Evolutionary conservation across 2,797 vertebrate species (phyloP).

Genomic region (Anguilla pacifica): DNA sequence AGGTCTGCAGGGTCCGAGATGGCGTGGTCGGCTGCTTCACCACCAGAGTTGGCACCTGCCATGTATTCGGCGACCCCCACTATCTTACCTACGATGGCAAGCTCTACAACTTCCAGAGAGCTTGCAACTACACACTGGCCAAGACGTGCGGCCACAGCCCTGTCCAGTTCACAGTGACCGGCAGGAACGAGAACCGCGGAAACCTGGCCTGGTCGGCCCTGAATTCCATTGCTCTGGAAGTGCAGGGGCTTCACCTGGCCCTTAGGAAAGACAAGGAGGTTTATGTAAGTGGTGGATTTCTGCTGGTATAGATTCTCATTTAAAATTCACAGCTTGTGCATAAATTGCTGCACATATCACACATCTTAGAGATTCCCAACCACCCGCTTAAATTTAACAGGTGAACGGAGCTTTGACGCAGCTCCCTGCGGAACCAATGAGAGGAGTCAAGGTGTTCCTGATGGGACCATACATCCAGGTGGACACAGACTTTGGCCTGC

Average conservation of each 20-base stretch:
- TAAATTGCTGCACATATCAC: not conserved
- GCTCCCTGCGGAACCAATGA: constrained; percentile 59
- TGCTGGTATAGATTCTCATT: not conserved
- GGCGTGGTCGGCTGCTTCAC: constrained; percentile 75
- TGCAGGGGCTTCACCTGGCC: constrained; percentile 65
- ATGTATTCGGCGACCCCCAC: constrained; percentile 76
- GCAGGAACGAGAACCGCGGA: constrained; percentile 69
- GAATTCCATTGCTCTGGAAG: constrained; percentile 70
- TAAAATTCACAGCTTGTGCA: not conserved
- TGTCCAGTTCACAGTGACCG: constrained; percentile 72
- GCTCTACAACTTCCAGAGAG: constrained; percentile 73
- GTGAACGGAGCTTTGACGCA: constrained; percentile 58
- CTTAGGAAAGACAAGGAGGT: constrained; percentile 67
- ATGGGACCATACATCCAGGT: constrained; percentile 58
- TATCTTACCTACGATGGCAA: constrained; percentile 79
- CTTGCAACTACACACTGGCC: constrained; percentile 72
- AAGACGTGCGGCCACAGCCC: constrained; percentile 69
- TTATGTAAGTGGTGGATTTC: constrained; percentile 64
- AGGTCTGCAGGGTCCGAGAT: constrained; percentile 68
- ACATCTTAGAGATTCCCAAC: not conserved
- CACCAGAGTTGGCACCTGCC: constrained; percentile 69
- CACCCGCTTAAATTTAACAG: constrained; percentile 49
- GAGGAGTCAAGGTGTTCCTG: constrained; percentile 51
- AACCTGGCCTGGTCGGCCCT: constrained; percentile 70
- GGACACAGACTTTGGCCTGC: constrained; percentile 75